Evolutionary conservation across 2,888 invertebrate species (phyloP).

Genomic region (Oeneis ivallda): DNA sequence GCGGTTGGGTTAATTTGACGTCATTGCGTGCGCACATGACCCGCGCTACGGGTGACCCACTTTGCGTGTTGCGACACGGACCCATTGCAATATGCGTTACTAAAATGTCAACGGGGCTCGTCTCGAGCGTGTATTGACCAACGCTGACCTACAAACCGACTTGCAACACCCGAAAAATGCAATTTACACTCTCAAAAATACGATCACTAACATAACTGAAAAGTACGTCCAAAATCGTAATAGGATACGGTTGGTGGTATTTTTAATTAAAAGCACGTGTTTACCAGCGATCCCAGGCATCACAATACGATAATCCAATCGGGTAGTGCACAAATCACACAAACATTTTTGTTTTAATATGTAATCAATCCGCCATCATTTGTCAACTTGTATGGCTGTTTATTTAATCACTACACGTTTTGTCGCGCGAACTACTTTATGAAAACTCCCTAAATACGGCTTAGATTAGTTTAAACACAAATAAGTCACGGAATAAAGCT

Average conservation of each 20-base stretch:
- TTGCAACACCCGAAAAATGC: slow-evolving; percentile 3
- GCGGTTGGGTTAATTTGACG: slow-evolving; percentile 62
- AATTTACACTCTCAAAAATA: background rate
- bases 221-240: background rate
- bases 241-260: background rate
- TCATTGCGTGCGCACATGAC: slow-evolving; percentile 72
- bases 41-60: slow-evolving; percentile 63
- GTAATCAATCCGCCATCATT: slow-evolving; percentile 65
- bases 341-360: slow-evolving; percentile 59
- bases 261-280: slow-evolving; percentile 39
- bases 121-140: slow-evolving; percentile 60
- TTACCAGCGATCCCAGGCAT: slow-evolving; percentile 63
- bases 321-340: slow-evolving; percentile 53
- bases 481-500: slow-evolving; percentile 65
- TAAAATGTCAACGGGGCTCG: slow-evolving; percentile 71
- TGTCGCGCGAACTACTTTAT: slow-evolving; percentile 14
- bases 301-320: slow-evolving; percentile 54
- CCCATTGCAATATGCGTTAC: slow-evolving; percentile 39
- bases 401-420: slow-evolving; percentile 48
- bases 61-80: slow-evolving; percentile 61
- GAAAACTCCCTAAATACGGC: slow-evolving; percentile 23
- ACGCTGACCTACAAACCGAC: slow-evolving; percentile 52
- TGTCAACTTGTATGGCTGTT: slow-evolving; percentile 57
- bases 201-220: background rate
- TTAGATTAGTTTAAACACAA: slow-evolving; percentile 51